Evolutionary conservation across 2,113 vertebrate genomes (phyloP).

Genomic region (Chascanopsetta lugubris): DNA sequence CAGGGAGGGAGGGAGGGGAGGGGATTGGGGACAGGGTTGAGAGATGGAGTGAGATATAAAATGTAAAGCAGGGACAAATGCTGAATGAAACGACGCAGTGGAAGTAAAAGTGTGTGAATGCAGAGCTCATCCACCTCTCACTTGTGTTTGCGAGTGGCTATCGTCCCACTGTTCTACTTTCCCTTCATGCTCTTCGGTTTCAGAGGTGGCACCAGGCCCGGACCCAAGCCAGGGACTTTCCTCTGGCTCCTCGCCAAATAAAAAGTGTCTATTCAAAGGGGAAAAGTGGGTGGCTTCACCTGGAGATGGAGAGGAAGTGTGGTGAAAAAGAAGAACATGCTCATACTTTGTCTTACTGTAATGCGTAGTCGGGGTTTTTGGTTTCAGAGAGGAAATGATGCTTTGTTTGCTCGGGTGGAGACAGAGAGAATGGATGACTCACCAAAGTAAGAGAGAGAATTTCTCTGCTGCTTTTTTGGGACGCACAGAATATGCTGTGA

Average conservation of each 20-base stretch:
- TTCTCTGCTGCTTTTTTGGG: not conserved
- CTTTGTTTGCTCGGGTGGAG: slow-evolving; percentile 33
- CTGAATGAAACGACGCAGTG: slow-evolving; percentile 29
- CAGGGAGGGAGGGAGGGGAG: slow-evolving; percentile 17
- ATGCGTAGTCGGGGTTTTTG: slow-evolving; percentile 29
- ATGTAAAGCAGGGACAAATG: slow-evolving; percentile 30
- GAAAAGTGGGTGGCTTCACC: slow-evolving; percentile 45
- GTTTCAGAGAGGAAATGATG: slow-evolving; percentile 23
- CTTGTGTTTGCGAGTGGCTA: slow-evolving; percentile 34
- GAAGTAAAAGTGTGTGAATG: not conserved
- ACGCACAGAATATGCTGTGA: not conserved
- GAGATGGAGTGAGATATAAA: slow-evolving; percentile 44
- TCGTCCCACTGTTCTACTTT: slow-evolving; percentile 34
- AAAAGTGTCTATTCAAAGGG: slow-evolving; percentile 29
- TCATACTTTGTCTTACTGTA: not conserved
- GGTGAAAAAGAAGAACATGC: slow-evolving; percentile 2
- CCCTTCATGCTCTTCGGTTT: slow-evolving; percentile 25
- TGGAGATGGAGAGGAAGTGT: slow-evolving; percentile 22
- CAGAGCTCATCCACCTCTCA: slow-evolving; percentile 5
- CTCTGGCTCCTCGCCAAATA: slow-evolving; percentile 49
- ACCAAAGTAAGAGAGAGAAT: slow-evolving; percentile 1
- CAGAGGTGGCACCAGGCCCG: slow-evolving; percentile 34
- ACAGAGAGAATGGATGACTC: not conserved
- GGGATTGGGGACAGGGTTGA: slow-evolving; percentile 18
- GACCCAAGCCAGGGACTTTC: slow-evolving; percentile 66